These are phyloP conservation scores for Umimayanthus kanabou DNA, from an alignment of 92 coral and sea anemone species.

Conservation along the genomic window DNA sequence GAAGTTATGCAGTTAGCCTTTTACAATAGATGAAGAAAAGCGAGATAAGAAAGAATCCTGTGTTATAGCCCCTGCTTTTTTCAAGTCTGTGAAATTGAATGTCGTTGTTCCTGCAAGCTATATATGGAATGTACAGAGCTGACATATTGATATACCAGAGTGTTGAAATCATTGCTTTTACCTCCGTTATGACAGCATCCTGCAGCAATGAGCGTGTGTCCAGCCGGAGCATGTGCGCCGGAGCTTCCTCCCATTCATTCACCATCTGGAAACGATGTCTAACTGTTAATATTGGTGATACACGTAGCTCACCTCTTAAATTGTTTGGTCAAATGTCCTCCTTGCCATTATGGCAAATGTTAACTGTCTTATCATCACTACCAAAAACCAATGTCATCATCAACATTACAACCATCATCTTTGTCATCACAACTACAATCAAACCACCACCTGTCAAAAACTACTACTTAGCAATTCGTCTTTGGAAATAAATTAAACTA, in stretches of 20 bases:
- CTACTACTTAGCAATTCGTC: too few species aligned
- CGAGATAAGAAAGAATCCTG: too few species aligned
- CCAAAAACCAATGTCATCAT: not conserved
- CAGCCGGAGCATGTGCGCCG: conserved; percentile 81
- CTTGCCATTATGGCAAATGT: not conserved
- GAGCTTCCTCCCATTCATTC: conserved; percentile 88
- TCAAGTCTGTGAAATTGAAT: too few species aligned
- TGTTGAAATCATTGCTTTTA: not conserved
- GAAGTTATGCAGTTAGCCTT: too few species aligned
- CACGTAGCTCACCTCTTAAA: not conserved
- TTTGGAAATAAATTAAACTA: too few species aligned
- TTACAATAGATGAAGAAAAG: too few species aligned
- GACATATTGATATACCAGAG: too few species aligned
- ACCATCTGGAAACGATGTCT: conserved; percentile 67
- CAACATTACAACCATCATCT: not conserved
- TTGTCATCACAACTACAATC: too few species aligned
- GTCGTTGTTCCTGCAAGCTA: too few species aligned
- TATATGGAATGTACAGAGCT: too few species aligned
- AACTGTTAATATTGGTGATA: not conserved
- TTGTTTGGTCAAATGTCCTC: not conserved
- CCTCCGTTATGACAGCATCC: conserved; percentile 98
- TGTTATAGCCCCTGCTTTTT: too few species aligned
- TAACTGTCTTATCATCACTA: not conserved
- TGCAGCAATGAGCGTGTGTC: conserved; percentile 94
- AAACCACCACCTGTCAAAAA: too few species aligned